Base-by-base conservation (phyloP, 2,113 vertebrate species). In the Emydura subglobosa region DNA sequence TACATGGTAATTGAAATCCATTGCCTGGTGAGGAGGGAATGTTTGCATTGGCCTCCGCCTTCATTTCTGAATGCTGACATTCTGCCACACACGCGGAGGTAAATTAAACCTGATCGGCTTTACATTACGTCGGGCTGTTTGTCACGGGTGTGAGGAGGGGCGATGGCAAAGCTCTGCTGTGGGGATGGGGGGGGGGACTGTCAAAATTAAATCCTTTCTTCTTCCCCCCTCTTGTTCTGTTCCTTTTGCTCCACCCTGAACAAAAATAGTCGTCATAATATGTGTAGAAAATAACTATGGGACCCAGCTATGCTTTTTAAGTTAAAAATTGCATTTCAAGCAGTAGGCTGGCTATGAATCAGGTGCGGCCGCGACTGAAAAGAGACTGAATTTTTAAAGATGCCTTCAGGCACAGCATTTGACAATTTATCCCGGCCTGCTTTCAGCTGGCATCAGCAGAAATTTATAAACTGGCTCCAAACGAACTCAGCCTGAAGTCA, bases 1-100 rank as follows among this genome's bases (percentile, higher is more conserved):
- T 1, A 89, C 79, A 84, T 89, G 88, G 92, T 96, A 96, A 97
- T 96, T 96, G 96, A 97, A 97, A 96, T 2, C 3, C 55, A 59
- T 53, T 90, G 94, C 96, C 86, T 79, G 92, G 87, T 83, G 86
- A 96, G 79, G 59, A 95, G 86, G 72, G 80, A 94, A 94, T 94
- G 90, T 93, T 86, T 89, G 51, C 78, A 5, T 21, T 47, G 79
- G 76, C 74, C 96, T 94, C 82, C 92, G 92, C 79, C 82, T 96
- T 94, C 1, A 0, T 80, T 95, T 61, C 85, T 92, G 83, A 53
- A 82, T 0, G 0, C 65, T 93, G 83, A 74, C 0, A 14, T n/a
- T 84, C 1, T 13, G 65, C 83, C 16, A 11, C 57, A 76, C 7
- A 2, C 68, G 54, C 65, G 81, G 81, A 81, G 86, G 51, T 21